Evolutionary conservation across 2,888 invertebrate genomes (phyloP), one percentile per base, ranked within the genome.

Genomic region (Cylloceria caligata): DNA sequence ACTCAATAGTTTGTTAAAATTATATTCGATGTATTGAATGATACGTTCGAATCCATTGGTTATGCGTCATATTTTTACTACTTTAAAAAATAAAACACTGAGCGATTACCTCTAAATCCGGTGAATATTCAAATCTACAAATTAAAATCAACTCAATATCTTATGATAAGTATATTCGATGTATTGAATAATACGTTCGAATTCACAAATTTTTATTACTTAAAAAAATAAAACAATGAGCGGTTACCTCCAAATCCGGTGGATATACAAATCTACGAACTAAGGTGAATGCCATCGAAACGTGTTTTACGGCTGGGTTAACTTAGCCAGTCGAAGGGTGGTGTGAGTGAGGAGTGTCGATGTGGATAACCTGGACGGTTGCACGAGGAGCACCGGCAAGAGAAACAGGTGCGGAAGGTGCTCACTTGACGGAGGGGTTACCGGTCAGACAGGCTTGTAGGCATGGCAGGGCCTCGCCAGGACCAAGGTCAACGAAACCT

Each of bases 401-500:
- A 9, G 24, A 13, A 73, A 57, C 84, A 83, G 83, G 80, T 84
- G 84, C 74, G 80, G 81, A 72, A 80, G 65, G 72, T 79, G 52
- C 57, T 52, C 21, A 45, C 19, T 47, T 30, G 45, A 79, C 80
- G 80, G 77, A 67, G 69, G 36, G 85, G 81, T 77, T 80, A 84
- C 84, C 77, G 62, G 79, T 71, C 27, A 72, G 83, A 84, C 64
- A 73, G 71, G 67, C 71, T 42, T 21, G 64, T 47, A 60, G 72
- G 30, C 39, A 78, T 84, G 84, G 85, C 84, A 84, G 85, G 84
- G 87, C 86, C 84, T 83, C 81, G 80, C 76, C 82, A 73, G 85
- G 87, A 86, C 83, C 90, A 89, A 90, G 90, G 90, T 90, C 89
- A 90, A 87, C 89, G 83, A 83, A 90, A 87, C 85, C 89, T 90